Evolutionary conservation across 2,113 vertebrate species (phyloP).

Genomic region (Triplophysa dalaica): DNA sequence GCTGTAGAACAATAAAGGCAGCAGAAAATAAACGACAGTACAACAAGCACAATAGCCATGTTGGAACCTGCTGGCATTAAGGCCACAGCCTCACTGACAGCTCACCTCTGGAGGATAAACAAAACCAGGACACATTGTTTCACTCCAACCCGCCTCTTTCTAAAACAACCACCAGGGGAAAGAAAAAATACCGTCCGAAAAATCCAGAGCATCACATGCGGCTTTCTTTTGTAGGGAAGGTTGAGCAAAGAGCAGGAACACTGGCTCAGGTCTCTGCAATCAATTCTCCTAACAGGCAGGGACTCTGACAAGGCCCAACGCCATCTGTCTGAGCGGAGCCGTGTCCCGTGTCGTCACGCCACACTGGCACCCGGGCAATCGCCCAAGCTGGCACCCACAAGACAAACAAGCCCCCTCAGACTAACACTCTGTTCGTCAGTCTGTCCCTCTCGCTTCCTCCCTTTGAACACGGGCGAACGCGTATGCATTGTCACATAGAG

Average conservation of each 20-base stretch:
- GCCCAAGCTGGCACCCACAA: conserved; percentile 64
- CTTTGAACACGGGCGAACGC: conserved; percentile 47
- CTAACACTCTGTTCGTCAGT: conserved; percentile 59
- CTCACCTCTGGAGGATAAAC: conserved; percentile 49
- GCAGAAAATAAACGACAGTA: conserved; percentile 53
- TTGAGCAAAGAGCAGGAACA: conserved; percentile 48
- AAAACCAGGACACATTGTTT: conserved; percentile 51
- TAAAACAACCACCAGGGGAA: conserved; percentile 3
- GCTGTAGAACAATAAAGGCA: conserved; percentile 59
- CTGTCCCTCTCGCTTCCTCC: conserved; percentile 49
- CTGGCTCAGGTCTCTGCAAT: conserved; percentile 53
- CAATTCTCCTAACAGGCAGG: conserved; percentile 65
- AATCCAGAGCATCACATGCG: conserved; percentile 51
- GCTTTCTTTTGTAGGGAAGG: conserved; percentile 59
- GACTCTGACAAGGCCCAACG: conserved; percentile 64
- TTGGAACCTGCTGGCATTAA: conserved; percentile 61
- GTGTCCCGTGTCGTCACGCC: conserved; percentile 60
- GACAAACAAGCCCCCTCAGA: conserved; percentile 67
- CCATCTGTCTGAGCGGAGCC: conserved; percentile 67
- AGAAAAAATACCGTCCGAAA: conserved; percentile 48
- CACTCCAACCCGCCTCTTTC: not conserved
- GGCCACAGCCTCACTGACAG: conserved; percentile 63
- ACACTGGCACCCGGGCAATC: conserved; percentile 60
- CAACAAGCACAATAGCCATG: conserved; percentile 59
- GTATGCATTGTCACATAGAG: conserved; percentile 28